These are phyloP conservation scores for Drosophila miranda DNA, from an alignment of 1,140 invertebrate species.

Conservation along the genomic window DNA sequence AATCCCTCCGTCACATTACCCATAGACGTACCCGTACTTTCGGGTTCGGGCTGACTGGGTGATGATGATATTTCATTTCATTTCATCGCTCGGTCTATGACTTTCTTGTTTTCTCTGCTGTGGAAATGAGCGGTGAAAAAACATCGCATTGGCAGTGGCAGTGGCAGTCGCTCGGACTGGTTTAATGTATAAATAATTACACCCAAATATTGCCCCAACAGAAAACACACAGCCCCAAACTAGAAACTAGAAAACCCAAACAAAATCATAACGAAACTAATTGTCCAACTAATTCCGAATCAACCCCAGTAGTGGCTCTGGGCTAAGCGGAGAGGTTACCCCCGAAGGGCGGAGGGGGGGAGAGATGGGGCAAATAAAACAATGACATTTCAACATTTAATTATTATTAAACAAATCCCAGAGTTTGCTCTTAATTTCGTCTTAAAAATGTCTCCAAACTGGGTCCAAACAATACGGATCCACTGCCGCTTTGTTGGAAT, in stretches of 20 bases:
- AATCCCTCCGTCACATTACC: conserved; percentile 6
- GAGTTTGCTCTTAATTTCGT: no score
- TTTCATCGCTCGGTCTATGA: conserved; percentile 51
- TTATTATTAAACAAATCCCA: no score
- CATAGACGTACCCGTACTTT: not conserved
- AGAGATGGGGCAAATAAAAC: no score
- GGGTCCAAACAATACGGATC: no score
- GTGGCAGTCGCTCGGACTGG: conserved; percentile 39
- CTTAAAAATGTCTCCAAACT: no score
- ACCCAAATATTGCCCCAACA: conserved; percentile 51
- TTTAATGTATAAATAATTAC: conserved; percentile 80
- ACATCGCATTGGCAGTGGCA: not conserved
- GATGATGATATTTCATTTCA: conserved; percentile 63
- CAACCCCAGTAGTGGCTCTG: not conserved
- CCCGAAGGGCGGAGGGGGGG: no score
- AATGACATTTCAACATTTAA: no score
- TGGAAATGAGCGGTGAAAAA: conserved; percentile 25
- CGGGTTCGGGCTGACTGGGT: conserved; percentile 14
- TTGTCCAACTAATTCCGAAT: conserved; percentile 42
- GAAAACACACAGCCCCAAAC: no score
- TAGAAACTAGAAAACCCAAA: conserved; percentile 47
- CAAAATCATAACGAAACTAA: conserved; percentile 67
- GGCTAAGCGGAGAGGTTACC: no score
- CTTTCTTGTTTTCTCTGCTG: conserved; percentile 67
- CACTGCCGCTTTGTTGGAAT: no score